Evolutionary conservation across 2,797 vertebrate species (phyloP), one percentile per base, ranked within the genome.

Genomic region (Chiloscyllium punctatum): DNA sequence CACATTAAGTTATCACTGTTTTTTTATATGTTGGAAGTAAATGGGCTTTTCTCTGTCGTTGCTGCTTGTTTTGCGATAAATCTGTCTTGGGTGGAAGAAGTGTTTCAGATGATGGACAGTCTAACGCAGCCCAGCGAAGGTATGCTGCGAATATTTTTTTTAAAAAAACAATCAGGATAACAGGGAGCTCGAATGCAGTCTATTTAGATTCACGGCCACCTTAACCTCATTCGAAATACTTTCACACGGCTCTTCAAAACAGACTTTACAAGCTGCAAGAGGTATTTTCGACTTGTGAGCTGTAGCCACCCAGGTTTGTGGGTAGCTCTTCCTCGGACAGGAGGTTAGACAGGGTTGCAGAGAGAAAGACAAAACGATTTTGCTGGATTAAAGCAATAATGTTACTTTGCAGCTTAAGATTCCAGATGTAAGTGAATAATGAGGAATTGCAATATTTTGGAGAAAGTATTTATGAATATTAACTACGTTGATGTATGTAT

Each of bases 141-240:
- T 23, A 94, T 94, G 91, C 4, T 69, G 69, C 90, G 53, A 25
- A 15, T 53, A 48, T 53, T 18, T 77, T 77, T 77, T 23, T 48
- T 48, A 48, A 48, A 74, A 72, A 77, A 42, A 33, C 62, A 21
- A 51, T 48, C 94, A 74, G 69, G 94, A 53, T 53, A 74, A 74
- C 42, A 51, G 94, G 27, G 77, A 3, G 72, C 57, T 6, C 3
- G 15, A 42, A 77, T 53, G 15, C 48, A 51, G 51, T 74, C 71
- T 95, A 74, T 51, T 95, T 95, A 74, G 94, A 77, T 74, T 71
- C 30, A 5, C 30, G n/a, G 94, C 71, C 94, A 95, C 94, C 94
- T 91, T 69, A 95, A 77, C 94, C 94, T 95, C 94, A 53, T 95
- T 77, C 71, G 51, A 95, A 95, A 95, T 77, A 95, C 94, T 95